Evolutionary conservation across 2,113 vertebrate species (phyloP), one percentile per base, ranked within the genome.

Genomic region (Hypocryptadius cinnamomeus): DNA sequence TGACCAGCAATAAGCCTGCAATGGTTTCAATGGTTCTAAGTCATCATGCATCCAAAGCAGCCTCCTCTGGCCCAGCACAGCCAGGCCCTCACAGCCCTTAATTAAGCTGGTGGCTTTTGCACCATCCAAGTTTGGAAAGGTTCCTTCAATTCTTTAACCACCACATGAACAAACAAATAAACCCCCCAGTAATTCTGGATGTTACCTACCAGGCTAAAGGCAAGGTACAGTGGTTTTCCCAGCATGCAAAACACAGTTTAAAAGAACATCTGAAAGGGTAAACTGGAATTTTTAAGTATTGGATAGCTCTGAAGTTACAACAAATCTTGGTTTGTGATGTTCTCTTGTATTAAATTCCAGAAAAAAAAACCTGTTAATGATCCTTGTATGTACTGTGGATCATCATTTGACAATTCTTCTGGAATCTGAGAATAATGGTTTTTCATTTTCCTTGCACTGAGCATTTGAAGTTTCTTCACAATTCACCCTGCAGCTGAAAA

Each of bases 1-100:
- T 51, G 94, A 95, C 96, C 89, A 96, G 79, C 85, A 95, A 85
- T 87, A 87, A 76, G 86, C 72, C 81, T 90, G 66, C 84, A 89
- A 68, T 47, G 70, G 56, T 82, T 83, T 88, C 70, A 82, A 87
- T 14, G 50, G 79, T 82, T 40, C 42, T 59, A 96, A 90, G 31
- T 16, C 87, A 94, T 81, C 69, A 89, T 65, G 64, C 87, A 92
- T 35, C 81, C 63, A 64, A 37, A 82, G 18, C 4, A 5, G 50
- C 61, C 72, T 81, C 40, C 79, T 84, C 47, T 87, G 56, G 71
- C 64, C 79, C 63, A 65, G 27, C 65, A 79, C 31, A 56, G 39
- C 54, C 61, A 80, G 72, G 40, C 54, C 35, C 63, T n/a, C 45
- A 44, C 27, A 70, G 84, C 80, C 85, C 51, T 37, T 37, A 25